phyloP scores from a whole-genome alignment of 2,797 vertebrate genomes.

The Corythornis leucogaster region DNA sequence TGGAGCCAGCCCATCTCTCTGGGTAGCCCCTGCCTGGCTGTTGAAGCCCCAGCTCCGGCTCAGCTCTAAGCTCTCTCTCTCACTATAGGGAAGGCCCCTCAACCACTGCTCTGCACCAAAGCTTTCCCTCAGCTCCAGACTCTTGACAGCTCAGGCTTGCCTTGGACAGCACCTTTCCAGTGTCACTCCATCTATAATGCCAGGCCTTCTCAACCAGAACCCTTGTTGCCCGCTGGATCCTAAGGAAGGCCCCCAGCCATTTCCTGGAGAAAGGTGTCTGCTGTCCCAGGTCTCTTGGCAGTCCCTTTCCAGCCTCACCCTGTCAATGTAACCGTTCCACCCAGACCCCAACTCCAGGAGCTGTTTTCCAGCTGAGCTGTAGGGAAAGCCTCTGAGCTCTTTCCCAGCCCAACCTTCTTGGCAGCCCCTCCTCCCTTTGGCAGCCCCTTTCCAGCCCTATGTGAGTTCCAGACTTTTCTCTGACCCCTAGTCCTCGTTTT shows the following conservation, averaged over 20 bases:
- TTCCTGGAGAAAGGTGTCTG: not conserved
- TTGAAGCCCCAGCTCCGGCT: not conserved
- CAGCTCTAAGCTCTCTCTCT: not conserved
- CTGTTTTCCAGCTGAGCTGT: not conserved
- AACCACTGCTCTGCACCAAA: not conserved
- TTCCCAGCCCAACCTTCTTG: not conserved
- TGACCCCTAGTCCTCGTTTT: not conserved
- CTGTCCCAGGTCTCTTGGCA: not conserved
- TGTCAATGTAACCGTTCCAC: accelerated
- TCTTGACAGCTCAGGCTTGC: not conserved
- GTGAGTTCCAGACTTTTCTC: not conserved
- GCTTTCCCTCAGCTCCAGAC: not conserved
- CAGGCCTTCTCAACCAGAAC: accelerated
- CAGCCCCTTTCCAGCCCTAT: not conserved
- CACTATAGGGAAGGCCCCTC: not conserved
- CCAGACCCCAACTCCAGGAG: not conserved
- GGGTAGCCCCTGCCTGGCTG: not conserved
- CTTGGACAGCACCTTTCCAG: not conserved
- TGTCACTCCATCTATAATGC: not conserved
- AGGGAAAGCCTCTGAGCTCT: not conserved
- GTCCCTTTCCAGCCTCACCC: not conserved
- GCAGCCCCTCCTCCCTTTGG: not conserved
- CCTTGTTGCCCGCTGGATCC: not conserved
- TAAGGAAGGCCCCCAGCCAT: not conserved
- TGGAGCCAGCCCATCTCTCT: not conserved